Percentiles rank a stretch among this genome's conserved stretches.
phyloP scores from a whole-genome alignment of 53 echinoderm and acorn worm species.

The Temnopleurus reevesii region DNA sequence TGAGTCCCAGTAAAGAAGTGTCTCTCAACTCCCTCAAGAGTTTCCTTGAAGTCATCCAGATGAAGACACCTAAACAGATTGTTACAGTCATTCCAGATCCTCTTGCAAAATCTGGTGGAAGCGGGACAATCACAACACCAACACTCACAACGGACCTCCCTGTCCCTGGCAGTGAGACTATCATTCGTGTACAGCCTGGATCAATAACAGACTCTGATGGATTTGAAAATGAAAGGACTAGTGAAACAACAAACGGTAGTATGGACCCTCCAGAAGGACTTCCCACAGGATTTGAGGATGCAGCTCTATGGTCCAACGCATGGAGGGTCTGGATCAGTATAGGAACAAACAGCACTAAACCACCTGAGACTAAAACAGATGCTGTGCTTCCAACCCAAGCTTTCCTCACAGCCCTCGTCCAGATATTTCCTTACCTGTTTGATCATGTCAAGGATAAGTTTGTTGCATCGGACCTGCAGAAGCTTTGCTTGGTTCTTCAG shows the following conservation, averaged over 20 bases:
- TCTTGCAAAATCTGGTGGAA: background rate
- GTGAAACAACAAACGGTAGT: background rate
- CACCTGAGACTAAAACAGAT: slow-evolving; percentile 71
- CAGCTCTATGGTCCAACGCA: slow-evolving; percentile 89
- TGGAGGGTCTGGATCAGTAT: slow-evolving; percentile 97
- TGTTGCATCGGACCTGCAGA: slow-evolving; percentile 90
- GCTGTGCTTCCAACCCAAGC: slow-evolving; percentile 83
- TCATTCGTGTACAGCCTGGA: slow-evolving; percentile 38
- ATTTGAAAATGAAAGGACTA: slow-evolving; percentile 49
- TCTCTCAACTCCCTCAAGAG: slow-evolving; percentile 91
- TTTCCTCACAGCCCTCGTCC: slow-evolving; percentile 92
- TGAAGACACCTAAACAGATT: slow-evolving; percentile 72
- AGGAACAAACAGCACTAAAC: slow-evolving; percentile 80
- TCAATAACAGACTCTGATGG: background rate
- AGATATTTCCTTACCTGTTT: slow-evolving; percentile 95
- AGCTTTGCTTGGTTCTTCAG: slow-evolving; percentile 86
- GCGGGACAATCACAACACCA: background rate
- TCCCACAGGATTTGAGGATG: slow-evolving; percentile 61
- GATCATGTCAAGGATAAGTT: slow-evolving; percentile 86
- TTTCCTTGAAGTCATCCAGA: slow-evolving; percentile 92
- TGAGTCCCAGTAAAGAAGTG: slow-evolving; percentile 95
- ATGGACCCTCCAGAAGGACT: background rate
- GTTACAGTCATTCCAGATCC: slow-evolving; percentile 45
- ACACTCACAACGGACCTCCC: background rate
- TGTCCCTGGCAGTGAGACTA: background rate